Evolutionary conservation across 2,113 vertebrate species (phyloP).

Genomic region (Tetrax tetrax): DNA sequence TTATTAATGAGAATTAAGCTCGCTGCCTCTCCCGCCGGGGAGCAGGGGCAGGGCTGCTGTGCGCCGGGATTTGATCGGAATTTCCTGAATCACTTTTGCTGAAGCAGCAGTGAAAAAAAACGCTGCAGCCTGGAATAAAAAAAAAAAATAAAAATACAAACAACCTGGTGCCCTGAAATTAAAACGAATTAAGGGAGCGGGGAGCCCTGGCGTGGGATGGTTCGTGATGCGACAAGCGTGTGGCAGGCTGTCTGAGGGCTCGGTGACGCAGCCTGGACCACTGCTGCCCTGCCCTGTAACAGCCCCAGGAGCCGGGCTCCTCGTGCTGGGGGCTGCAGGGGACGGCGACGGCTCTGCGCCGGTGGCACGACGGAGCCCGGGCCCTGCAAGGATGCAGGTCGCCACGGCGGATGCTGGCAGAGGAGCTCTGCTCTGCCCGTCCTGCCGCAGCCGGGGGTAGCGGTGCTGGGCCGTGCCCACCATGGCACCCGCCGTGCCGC

Average conservation of each 20-base stretch:
- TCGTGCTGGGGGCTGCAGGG: background rate
- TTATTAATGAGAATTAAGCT: conserved; percentile 58
- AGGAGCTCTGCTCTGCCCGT: background rate
- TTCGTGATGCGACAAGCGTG: background rate
- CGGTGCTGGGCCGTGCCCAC: fast-evolving
- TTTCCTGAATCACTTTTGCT: conserved; percentile 57
- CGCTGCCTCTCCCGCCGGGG: background rate
- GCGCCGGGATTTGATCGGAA: background rate
- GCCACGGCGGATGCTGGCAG: background rate
- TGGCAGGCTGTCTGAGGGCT: background rate
- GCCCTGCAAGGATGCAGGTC: background rate
- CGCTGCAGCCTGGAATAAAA: background rate
- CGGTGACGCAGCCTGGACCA: background rate
- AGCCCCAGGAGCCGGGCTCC: background rate
- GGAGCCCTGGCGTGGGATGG: background rate
- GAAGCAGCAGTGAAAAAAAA: conserved; percentile 4
- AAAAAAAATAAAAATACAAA: background rate
- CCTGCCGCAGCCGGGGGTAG: fast-evolving
- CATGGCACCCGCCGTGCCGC: fast-evolving
- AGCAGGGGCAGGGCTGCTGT: conserved; percentile 20
- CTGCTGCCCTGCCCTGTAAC: background rate
- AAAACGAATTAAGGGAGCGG: background rate
- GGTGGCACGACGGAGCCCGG: fast-evolving
- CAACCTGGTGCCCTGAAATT: background rate
- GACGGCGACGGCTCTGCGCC: background rate